phyloP scores from a whole-genome alignment of 2,888 invertebrate species.

The Drosophila antonietae region DNA sequence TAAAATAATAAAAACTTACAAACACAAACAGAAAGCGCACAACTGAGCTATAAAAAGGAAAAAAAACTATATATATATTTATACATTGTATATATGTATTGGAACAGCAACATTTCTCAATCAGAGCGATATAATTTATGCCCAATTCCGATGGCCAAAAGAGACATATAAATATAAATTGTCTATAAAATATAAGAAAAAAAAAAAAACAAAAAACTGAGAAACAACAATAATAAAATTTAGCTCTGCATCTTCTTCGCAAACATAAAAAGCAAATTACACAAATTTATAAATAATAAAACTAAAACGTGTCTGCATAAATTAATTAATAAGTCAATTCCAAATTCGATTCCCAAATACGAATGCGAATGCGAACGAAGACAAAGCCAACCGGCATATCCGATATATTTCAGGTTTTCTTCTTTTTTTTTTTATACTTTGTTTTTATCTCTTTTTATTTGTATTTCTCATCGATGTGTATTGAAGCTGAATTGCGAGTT shows the following conservation, averaged over 20 bases:
- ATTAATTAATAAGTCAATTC: conserved; percentile 82
- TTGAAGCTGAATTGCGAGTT: conserved; percentile 18
- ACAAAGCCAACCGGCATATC: conserved; percentile 34
- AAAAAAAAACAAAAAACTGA: conserved; percentile 22
- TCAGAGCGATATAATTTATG: conserved; percentile 73
- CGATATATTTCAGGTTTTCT: conserved; percentile 18
- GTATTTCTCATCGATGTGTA: conserved; percentile 17
- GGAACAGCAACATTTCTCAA: conserved; percentile 47
- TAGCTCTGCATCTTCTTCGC: conserved; percentile 39
- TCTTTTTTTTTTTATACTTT: too few relatives aligned
- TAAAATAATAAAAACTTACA: conserved; percentile 59
- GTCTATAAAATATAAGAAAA: conserved; percentile 30
- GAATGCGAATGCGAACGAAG: conserved; percentile 28
- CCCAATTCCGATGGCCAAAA: conserved; percentile 64
- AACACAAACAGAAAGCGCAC: conserved; percentile 36
- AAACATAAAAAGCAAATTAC: conserved; percentile 67
- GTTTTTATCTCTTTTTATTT: conserved; percentile 12
- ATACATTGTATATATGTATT: conserved; percentile 32
- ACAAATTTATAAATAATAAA: conserved; percentile 82
- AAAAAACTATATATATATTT: conserved; percentile 38
- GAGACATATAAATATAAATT: conserved; percentile 65
- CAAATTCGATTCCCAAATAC: conserved; percentile 38
- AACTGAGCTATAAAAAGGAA: conserved; percentile 36
- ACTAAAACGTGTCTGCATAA: conserved; percentile 84
- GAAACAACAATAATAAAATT: conserved; percentile 45